phyloP scores from a whole-genome alignment of 2,113 vertebrate species.

The Dipodomys merriami region DNA sequence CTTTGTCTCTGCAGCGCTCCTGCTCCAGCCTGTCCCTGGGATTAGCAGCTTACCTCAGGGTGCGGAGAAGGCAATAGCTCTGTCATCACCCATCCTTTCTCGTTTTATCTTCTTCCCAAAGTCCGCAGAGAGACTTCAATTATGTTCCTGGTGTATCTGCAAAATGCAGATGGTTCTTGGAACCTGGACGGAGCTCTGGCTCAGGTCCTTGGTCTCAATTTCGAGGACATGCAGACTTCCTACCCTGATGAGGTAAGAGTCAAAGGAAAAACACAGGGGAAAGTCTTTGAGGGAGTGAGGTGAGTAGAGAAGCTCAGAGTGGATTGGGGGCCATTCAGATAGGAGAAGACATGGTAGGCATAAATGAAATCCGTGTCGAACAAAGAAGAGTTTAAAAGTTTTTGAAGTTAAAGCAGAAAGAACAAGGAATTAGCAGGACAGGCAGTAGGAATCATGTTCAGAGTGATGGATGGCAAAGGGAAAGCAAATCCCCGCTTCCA shows the following conservation, averaged over 20 bases:
- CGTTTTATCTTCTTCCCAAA: not conserved
- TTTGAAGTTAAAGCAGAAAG: not conserved
- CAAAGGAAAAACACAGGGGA: not conserved
- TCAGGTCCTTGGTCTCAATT: conserved; percentile 77
- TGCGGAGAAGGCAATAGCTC: fast-evolving
- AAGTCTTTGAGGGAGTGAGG: not conserved
- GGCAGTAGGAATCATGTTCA: not conserved
- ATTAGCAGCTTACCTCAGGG: not conserved
- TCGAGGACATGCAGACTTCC: conserved; percentile 73
- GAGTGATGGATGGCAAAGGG: not conserved
- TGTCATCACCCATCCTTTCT: not conserved
- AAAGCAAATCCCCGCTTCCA: not conserved
- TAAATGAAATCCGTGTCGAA: not conserved
- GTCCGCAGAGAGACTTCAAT: conserved; percentile 62
- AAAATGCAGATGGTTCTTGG: conserved; percentile 90
- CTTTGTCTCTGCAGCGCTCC: not conserved
- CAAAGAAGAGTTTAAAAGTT: not conserved
- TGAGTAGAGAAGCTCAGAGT: not conserved
- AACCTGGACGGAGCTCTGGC: conserved; percentile 80
- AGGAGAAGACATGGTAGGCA: not conserved
- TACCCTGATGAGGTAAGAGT: conserved; percentile 79
- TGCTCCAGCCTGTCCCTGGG: not conserved
- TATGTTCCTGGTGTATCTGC: conserved; percentile 86
- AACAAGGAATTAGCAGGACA: not conserved
- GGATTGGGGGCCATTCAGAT: not conserved